phyloP scores from a whole-genome alignment of 2,888 invertebrate genomes.

The Taphrorychus bicolor region DNA sequence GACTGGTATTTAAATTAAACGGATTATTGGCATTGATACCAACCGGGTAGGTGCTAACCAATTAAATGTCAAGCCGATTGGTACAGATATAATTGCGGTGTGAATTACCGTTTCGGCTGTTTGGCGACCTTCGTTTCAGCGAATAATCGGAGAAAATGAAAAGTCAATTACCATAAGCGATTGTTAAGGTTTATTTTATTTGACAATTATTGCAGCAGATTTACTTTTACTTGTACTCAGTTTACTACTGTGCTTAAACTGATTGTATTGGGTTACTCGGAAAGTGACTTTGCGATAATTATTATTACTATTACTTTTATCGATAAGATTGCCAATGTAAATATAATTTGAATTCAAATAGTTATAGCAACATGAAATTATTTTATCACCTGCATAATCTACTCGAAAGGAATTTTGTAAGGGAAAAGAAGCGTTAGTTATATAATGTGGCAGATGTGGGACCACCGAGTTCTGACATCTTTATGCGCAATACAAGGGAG shows the following conservation, averaged over 20 bases:
- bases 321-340: too few species aligned
- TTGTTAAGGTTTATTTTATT: too few species aligned
- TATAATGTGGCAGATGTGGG: neutral
- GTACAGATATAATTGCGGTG: neutral
- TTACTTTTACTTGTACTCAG: neutral
- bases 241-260: too few species aligned
- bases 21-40: conserved; percentile 13
- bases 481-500: neutral
- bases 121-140: neutral
- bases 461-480: neutral
- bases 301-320: too few species aligned
- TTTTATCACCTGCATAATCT: too few species aligned
- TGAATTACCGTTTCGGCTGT: neutral
- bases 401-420: neutral
- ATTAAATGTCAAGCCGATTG: conserved; percentile 17
- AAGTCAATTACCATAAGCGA: neutral
- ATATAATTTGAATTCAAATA: too few species aligned
- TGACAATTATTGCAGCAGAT: too few species aligned
- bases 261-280: too few species aligned
- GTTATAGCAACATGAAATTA: too few species aligned
- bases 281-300: too few species aligned
- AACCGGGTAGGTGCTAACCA: conserved; percentile 12
- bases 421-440: neutral
- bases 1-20: conserved; percentile 19
- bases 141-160: neutral